A percentile compares a stretch with the other conserved stretches of the same genome.
Evolutionary conservation across 2,113 vertebrate species (phyloP).

Genomic region (Eurystomus gularis): DNA sequence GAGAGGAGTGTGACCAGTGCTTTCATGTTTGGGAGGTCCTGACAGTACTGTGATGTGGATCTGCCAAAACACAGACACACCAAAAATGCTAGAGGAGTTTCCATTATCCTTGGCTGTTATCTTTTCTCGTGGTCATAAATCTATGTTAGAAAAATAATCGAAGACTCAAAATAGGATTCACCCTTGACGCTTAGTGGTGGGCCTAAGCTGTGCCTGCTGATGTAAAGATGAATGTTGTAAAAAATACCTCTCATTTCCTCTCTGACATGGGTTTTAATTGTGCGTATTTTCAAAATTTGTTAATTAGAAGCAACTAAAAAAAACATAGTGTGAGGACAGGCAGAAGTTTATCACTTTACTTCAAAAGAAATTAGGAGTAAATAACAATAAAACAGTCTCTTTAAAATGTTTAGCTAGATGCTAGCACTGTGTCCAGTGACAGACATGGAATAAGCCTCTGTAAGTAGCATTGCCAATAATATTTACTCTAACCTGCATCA

Average conservation of each 20-base stretch:
- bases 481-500: background rate
- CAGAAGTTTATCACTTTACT: background rate
- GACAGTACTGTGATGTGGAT: background rate
- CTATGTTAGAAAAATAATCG: background rate
- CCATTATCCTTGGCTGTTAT: background rate
- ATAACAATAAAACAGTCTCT: background rate
- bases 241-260: background rate
- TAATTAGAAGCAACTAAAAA: background rate
- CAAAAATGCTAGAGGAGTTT: rapidly evolving
- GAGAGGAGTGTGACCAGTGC: background rate
- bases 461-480: background rate
- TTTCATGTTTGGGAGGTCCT: background rate
- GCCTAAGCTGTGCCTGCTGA: background rate
- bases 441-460: background rate
- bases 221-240: background rate
- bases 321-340: background rate
- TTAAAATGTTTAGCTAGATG: background rate
- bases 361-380: background rate
- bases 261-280: background rate
- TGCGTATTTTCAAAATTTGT: background rate
- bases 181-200: background rate
- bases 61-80: background rate
- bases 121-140: background rate
- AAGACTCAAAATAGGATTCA: background rate
- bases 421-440: background rate